Conservation (phyloP, 1,140 invertebrate genomes). For the Cepaea nemoralis region DNA sequence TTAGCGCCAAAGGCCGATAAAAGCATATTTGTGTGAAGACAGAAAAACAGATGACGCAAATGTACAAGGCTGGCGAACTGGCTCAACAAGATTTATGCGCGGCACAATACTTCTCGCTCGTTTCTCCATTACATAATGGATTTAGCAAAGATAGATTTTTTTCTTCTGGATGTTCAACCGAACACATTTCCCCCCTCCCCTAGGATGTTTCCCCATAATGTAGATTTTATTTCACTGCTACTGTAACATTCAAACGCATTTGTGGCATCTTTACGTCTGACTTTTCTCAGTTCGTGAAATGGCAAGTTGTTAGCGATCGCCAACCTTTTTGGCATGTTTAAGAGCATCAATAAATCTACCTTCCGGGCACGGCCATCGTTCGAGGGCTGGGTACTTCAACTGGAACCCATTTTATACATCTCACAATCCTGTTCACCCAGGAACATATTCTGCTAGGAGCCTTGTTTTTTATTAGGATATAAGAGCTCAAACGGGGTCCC, state of each 20-base stretch:
- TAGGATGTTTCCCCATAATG: not conserved
- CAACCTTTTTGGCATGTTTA: no score
- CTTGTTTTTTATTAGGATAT: no score
- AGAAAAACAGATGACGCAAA: not conserved
- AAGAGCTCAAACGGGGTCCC: no score
- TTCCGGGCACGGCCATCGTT: no score
- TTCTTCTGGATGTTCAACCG: not conserved
- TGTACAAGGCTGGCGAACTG: not conserved
- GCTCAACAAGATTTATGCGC: not conserved
- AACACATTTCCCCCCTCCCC: not conserved
- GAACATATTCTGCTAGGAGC: no score
- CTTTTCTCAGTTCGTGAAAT: no score
- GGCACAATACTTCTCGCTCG: conserved; percentile 8
- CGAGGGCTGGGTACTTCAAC: no score
- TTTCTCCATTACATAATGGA: conserved; percentile 8
- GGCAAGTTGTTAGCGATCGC: no score
- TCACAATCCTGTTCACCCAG: no score
- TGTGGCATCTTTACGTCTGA: not conserved
- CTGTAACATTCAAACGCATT: not conserved
- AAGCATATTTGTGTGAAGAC: conserved; percentile 6
- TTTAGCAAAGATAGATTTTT: not conserved
- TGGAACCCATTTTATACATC: no score
- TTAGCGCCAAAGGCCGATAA: not conserved
- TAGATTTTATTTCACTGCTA: not conserved
- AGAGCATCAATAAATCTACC: no score